Conservation (phyloP, 2,113 vertebrate species). For the Andinoacara biseriatus region DNA sequence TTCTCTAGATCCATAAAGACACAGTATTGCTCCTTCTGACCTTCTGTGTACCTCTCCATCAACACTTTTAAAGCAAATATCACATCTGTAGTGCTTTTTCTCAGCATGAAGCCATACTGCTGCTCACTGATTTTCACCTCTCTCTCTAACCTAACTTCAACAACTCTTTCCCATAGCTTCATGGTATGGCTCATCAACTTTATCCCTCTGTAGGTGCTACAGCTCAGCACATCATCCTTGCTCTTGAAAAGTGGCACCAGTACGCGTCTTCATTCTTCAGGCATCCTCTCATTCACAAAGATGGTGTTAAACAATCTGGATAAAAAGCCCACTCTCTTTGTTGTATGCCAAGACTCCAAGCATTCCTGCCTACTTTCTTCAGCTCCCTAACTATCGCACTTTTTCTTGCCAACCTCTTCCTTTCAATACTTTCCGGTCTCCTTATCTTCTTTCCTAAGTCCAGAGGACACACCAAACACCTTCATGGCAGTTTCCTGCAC, state of each 20-base stretch:
- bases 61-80: neutral
- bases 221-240: neutral
- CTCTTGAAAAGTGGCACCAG: neutral
- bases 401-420: neutral
- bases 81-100: neutral
- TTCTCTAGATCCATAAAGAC: neutral
- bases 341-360: too few relatives aligned
- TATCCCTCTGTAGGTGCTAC: neutral
- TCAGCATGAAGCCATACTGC: neutral
- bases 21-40: neutral
- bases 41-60: accelerated
- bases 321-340: neutral
- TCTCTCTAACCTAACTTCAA: neutral
- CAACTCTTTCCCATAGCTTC: neutral
- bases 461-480: neutral
- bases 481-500: neutral
- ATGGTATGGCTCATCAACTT: neutral
- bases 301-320: neutral
- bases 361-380: neutral
- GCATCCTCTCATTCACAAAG: neutral
- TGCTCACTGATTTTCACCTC: neutral
- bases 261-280: neutral
- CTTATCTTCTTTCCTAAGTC: neutral
- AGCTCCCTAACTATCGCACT: neutral
- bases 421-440: neutral